These are phyloP conservation scores for Bacillus rossius DNA, from an alignment of 1,140 invertebrate species.

Conservation along the genomic window DNA sequence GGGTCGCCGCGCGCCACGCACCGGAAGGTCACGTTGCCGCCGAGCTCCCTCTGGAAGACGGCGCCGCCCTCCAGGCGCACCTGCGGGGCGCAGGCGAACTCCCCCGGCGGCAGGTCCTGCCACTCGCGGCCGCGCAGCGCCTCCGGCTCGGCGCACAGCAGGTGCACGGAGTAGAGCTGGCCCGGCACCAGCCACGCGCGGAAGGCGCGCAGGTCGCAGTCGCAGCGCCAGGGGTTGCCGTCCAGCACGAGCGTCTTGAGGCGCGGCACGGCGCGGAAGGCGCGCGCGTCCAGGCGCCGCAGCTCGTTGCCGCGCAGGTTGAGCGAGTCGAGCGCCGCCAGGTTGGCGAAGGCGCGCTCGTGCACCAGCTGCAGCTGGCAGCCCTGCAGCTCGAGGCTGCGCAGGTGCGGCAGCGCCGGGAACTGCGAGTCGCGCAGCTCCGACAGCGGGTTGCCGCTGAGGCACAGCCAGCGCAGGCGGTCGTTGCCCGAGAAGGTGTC, in stretches of 20 bases:
- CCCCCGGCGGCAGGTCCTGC: constrained; percentile 56
- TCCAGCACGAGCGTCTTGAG: constrained; percentile 73
- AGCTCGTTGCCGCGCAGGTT: constrained; percentile 64
- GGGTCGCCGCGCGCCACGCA: constrained; percentile 79
- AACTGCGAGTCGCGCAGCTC: constrained; percentile 59
- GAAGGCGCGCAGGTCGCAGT: constrained; percentile 76
- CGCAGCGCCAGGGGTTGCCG: constrained; percentile 86
- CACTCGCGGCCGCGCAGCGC: constrained; percentile 53
- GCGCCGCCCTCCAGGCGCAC: constrained; percentile 55
- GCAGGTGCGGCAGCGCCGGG: constrained; percentile 61
- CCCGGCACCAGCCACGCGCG: constrained; percentile 70
- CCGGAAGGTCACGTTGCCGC: constrained; percentile 70
- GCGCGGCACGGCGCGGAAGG: constrained; percentile 57
- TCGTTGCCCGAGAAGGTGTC: constrained; percentile 72
- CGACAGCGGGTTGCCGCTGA: constrained; percentile 66
- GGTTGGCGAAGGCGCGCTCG: constrained; percentile 59
- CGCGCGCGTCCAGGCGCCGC: constrained; percentile 54
- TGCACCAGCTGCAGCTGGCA: constrained; percentile 69
- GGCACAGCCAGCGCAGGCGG: constrained; percentile 56
- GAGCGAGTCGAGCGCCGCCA: constrained; percentile 61
- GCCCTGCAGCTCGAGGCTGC: constrained; percentile 65
- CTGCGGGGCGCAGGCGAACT: constrained; percentile 70
- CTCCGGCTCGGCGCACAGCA: constrained; percentile 55
- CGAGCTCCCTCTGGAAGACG: constrained; percentile 60
- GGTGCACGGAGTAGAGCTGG: constrained; percentile 58